Evolutionary conservation across 2,797 vertebrate species (phyloP), one percentile per base, ranked within the genome.

Genomic region (Selene dorsalis): DNA sequence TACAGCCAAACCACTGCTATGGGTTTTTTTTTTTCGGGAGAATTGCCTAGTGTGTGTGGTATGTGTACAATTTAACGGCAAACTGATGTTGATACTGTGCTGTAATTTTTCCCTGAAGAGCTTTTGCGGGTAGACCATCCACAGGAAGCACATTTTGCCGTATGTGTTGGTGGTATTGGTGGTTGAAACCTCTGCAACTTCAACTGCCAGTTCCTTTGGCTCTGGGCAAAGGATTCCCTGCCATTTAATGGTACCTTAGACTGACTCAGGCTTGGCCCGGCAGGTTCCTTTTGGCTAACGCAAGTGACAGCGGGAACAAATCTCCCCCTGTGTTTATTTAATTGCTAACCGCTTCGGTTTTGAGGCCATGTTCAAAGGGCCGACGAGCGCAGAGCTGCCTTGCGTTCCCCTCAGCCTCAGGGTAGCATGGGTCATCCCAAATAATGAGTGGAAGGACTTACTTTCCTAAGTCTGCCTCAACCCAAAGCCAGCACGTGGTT

Each of bases 401-500:
- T 20, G 63, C 69, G 28, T 80, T 88, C 87, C 82, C 69, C 81
- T 76, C 78, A 66, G 83, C 85, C 80, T 83, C 77, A 47, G 85
- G 90, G 83, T 73, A 91, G 73, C 79, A 60, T 69, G 86, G 92
- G 88, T 92, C 93, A 92, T 85, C 89, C 89, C 85, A 80, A 85
- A 88, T 93, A 92, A 93, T 90, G 89, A 92, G 83, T 92, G 91
- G 91, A 92, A 94, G 89, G 91, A 91, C 91, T 94, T 93, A 91
- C 85, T 91, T 91, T 89, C 81, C 85, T 3, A 65, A 80, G 79
- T 83, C 82, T 82, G 80, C 79, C 67, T 81, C 84, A 64, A 82
- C 72, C 75, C 69, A 60, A 41, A 80, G 70, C 52, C 82, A 90
- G 84, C 92, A 93, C 85, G 83, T 91, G 92, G 89, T 92, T 93